phyloP scores from a whole-genome alignment of 2,888 invertebrate species.

The Trimorus sp. region DNA sequence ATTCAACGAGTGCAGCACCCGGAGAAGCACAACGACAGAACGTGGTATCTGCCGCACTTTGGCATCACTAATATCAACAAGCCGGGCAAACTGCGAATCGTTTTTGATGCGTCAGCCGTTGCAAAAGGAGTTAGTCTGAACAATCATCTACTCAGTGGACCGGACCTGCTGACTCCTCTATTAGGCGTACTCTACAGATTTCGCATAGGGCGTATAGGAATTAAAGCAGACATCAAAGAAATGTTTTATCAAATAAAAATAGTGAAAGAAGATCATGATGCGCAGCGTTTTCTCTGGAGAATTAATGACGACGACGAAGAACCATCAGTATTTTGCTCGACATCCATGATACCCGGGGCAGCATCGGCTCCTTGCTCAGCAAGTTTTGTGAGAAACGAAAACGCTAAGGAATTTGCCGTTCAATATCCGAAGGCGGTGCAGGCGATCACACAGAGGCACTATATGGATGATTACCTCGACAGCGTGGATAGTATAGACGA shows the following conservation, averaged over 20 bases:
- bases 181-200: constrained; percentile 75
- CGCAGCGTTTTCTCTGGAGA: neutral
- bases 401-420: neutral
- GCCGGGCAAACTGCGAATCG: constrained; percentile 67
- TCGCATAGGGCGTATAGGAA: constrained; percentile 71
- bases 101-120: constrained; percentile 72
- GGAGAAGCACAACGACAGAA: neutral
- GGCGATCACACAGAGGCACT: neutral
- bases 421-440: neutral
- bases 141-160: constrained; percentile 71
- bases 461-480: neutral
- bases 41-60: constrained; percentile 44
- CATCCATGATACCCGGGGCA: neutral
- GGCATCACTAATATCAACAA: constrained; percentile 68
- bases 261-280: neutral
- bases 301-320: neutral
- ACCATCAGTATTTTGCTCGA: neutral
- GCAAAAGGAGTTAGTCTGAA: constrained; percentile 65
- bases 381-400: constrained; percentile 9
- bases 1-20: neutral
- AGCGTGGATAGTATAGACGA: neutral
- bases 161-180: constrained; percentile 72
- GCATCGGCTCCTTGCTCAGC: neutral
- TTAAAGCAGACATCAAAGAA: constrained; percentile 72
- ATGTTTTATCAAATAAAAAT: constrained; percentile 67